phyloP scores from a whole-genome alignment of 2,113 vertebrate genomes.

The Ameiurus melas region DNA sequence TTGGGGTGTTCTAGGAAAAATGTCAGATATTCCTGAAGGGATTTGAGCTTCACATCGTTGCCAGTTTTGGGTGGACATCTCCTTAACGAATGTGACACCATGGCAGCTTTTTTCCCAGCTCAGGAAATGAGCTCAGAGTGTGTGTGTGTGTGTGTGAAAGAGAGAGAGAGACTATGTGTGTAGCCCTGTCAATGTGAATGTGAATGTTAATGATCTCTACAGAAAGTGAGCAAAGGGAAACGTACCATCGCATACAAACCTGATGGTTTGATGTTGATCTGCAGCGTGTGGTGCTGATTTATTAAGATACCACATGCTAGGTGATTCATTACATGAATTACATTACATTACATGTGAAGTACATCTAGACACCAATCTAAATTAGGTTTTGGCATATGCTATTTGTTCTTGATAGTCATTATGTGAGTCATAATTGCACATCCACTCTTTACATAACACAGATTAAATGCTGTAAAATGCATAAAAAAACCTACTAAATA shows the following conservation, averaged over 20 bases:
- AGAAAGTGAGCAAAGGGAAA: background rate
- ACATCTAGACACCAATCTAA: background rate
- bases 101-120: slow-evolving; percentile 24
- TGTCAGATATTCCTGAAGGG: slow-evolving; percentile 3
- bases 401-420: background rate
- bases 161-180: background rate
- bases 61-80: slow-evolving; percentile 22
- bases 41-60: slow-evolving; percentile 4
- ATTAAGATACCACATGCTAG: background rate
- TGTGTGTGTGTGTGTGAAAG: background rate
- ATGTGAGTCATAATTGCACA: background rate
- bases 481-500: background rate
- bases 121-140: slow-evolving; percentile 38
- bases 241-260: slow-evolving; percentile 1
- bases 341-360: background rate
- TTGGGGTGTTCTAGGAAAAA: slow-evolving; percentile 22
- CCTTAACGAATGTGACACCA: slow-evolving; percentile 21
- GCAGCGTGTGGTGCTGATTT: background rate
- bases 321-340: background rate
- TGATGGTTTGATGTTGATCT: background rate
- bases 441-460: background rate
- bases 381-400: background rate
- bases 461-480: background rate
- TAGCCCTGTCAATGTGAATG: background rate
- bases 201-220: slow-evolving; percentile 1